phyloP scores from a whole-genome alignment of 2,113 vertebrate species.

The Girardinichthys multiradiatus region DNA sequence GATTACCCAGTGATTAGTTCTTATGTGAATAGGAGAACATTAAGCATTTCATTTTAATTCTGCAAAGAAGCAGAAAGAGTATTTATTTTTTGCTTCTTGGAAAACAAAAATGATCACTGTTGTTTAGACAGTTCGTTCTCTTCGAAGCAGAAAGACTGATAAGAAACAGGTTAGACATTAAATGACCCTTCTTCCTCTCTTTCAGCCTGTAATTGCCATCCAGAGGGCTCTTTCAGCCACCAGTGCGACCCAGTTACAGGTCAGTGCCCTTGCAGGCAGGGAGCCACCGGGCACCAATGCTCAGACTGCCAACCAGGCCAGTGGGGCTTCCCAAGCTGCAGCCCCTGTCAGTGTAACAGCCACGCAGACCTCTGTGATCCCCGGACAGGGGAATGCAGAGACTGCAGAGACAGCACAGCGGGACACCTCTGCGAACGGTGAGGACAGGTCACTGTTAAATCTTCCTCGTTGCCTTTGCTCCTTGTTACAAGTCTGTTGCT shows the following conservation, averaged over 20 bases:
- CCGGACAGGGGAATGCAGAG: conserved; percentile 71
- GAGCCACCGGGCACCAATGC: conserved; percentile 79
- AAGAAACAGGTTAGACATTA: no score
- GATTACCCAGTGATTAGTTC: background rate
- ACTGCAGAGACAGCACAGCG: conserved; percentile 76
- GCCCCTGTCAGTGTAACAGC: conserved; percentile 83
- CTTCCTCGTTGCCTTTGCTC: background rate
- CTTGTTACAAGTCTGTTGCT: background rate
- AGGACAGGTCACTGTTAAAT: background rate
- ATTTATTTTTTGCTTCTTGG: background rate
- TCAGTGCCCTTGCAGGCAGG: conserved; percentile 82
- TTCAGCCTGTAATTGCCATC: conserved; percentile 85
- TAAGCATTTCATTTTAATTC: background rate
- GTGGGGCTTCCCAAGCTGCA: conserved; percentile 85
- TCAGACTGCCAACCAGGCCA: conserved; percentile 77
- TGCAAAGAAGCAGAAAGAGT: background rate
- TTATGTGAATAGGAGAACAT: background rate
- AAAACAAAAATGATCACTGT: no score
- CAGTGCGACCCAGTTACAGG: conserved; percentile 82
- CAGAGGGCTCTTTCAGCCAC: conserved; percentile 77
- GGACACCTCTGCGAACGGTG: conserved; percentile 83
- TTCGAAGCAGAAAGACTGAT: no score
- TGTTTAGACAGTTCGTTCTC: no score
- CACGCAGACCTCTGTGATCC: conserved; percentile 81
- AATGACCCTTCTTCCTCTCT: background rate